phyloP scores from a whole-genome alignment of 2,888 invertebrate genomes.

The Chrysopilus asiliformis region DNA sequence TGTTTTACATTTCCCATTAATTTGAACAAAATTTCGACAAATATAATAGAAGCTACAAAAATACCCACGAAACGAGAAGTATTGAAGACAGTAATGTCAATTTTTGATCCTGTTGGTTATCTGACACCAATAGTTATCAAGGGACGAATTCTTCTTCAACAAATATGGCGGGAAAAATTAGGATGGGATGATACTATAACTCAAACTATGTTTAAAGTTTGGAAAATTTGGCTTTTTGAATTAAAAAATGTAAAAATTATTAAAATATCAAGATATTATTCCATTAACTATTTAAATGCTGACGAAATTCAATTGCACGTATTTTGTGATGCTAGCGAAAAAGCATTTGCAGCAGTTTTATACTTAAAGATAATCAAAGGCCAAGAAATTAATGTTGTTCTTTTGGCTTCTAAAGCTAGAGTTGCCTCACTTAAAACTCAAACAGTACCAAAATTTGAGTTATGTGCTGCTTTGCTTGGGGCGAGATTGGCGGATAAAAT shows the following conservation, averaged over 20 bases:
- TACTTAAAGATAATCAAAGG: no score
- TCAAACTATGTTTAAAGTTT: no score
- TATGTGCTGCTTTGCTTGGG: no score
- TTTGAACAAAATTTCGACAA: not conserved
- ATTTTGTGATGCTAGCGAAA: not conserved
- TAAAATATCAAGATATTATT: not conserved
- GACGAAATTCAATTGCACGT: not conserved
- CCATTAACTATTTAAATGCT: not conserved
- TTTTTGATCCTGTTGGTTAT: constrained; percentile 9
- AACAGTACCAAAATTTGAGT: no score
- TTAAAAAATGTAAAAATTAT: not conserved
- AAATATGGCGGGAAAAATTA: constrained; percentile 6
- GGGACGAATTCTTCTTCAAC: constrained; percentile 6
- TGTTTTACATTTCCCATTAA: not conserved
- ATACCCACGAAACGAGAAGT: no score
- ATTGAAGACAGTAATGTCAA: no score
- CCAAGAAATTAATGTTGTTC: no score
- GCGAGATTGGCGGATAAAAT: no score
- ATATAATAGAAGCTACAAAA: constrained; percentile 1
- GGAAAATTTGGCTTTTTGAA: no score
- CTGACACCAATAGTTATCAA: constrained; percentile 6
- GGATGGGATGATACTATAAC: constrained; percentile 3
- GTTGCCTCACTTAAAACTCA: no score
- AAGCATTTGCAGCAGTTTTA: not conserved
- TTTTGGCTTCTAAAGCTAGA: no score